phyloP scores from a whole-genome alignment of 1,140 invertebrate genomes.

The Parasteatoda tepidariorum region DNA sequence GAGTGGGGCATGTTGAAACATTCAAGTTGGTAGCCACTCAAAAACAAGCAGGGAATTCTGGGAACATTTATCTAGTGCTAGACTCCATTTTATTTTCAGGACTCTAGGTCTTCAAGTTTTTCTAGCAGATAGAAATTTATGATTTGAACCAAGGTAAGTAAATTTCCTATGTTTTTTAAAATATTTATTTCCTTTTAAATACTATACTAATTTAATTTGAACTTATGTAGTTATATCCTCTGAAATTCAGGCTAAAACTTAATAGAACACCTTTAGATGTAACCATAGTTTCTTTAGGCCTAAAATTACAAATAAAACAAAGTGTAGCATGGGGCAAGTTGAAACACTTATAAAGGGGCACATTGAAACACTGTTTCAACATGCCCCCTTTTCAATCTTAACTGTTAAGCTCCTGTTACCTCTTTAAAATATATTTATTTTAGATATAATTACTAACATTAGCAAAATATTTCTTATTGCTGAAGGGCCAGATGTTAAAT shows the following conservation, averaged over 20 bases:
- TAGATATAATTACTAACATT: too few species aligned
- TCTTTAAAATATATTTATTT: too few species aligned
- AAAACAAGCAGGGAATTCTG: slow-evolving; percentile 14
- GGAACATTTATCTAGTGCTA: slow-evolving; percentile 19
- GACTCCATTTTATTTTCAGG: slow-evolving; percentile 5
- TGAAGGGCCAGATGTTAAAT: too few species aligned
- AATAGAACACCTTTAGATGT: background rate
- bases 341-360: too few species aligned
- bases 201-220: slow-evolving; percentile 3
- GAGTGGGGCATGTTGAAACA: slow-evolving; percentile 34
- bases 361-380: too few species aligned
- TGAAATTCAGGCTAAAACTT: background rate
- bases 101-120: slow-evolving; percentile 24
- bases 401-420: too few species aligned
- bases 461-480: too few species aligned
- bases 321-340: too few species aligned
- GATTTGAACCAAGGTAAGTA: slow-evolving; percentile 18
- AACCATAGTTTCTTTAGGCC: background rate
- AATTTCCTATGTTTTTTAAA: too few species aligned
- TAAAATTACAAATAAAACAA: slow-evolving; percentile 1
- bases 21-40: slow-evolving; percentile 8
- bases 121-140: slow-evolving; percentile 16
- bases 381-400: too few species aligned
- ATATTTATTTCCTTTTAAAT: background rate
- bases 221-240: too few species aligned